These are phyloP conservation scores for Drosophila affinis DNA, from an alignment of 2,888 invertebrate genomes.

Conservation along the genomic window DNA sequence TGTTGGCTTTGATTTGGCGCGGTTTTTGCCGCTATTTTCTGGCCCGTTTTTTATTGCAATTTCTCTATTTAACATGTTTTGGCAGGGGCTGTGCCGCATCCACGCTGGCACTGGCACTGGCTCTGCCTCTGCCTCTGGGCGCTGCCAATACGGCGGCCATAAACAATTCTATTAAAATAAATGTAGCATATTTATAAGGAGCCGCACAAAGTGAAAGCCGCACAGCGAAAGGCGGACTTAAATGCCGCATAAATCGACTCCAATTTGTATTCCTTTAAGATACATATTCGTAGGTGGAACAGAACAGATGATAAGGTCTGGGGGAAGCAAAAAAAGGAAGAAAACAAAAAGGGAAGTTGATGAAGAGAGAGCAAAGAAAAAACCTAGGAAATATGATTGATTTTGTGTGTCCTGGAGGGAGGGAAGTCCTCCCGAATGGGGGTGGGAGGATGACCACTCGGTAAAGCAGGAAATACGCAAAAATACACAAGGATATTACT, in stretches of 20 bases:
- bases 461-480: conserved; percentile 66
- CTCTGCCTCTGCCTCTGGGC: conserved; percentile 20
- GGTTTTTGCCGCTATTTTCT: conserved; percentile 39
- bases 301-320: conserved; percentile 14
- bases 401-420: conserved; percentile 69
- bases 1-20: conserved; percentile 78
- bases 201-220: conserved; percentile 28
- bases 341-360: conserved; percentile 2
- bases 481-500: conserved; percentile 69
- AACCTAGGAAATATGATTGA: conserved; percentile 73
- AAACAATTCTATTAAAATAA: conserved; percentile 79
- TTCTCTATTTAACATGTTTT: conserved; percentile 68
- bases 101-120: neutral
- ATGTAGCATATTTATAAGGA: conserved; percentile 73
- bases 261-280: conserved; percentile 59
- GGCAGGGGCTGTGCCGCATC: conserved; percentile 48
- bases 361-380: neutral
- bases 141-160: conserved; percentile 56
- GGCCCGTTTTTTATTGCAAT: conserved; percentile 36
- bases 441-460: conserved; percentile 31
- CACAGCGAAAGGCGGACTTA: conserved; percentile 49
- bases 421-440: conserved; percentile 1
- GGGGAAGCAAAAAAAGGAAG: conserved; percentile 23
- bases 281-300: conserved; percentile 4
- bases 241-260: conserved; percentile 70